Conservation (phyloP, 1,140 invertebrate genomes). For the Zaprionus gabonicus region DNA sequence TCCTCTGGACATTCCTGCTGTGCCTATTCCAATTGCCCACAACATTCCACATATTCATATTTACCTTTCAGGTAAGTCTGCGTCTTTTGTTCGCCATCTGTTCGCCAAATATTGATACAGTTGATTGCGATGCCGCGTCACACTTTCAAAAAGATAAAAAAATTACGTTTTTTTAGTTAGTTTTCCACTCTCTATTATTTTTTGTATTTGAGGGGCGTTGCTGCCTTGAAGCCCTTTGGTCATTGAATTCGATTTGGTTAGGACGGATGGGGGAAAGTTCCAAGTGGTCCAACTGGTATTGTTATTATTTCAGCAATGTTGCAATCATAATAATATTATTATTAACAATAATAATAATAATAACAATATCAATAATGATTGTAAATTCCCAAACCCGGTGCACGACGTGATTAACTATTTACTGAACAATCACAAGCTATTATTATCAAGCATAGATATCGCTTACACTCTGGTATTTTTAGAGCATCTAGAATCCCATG, state of each 20-base stretch:
- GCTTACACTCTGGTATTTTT: neutral
- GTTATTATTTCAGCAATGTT: neutral
- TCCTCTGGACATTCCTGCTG: constrained; percentile 88
- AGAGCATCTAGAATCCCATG: neutral
- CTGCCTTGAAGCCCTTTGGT: neutral
- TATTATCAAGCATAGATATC: neutral
- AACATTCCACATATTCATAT: constrained; percentile 82
- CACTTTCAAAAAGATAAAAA: constrained; percentile 29
- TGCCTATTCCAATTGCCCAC: constrained; percentile 86
- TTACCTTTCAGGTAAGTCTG: constrained; percentile 82
- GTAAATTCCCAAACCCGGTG: neutral
- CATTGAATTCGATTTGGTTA: neutral
- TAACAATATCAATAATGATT: neutral
- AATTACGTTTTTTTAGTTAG: constrained; percentile 22
- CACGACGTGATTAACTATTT: neutral
- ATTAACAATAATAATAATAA: neutral
- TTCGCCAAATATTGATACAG: constrained; percentile 64
- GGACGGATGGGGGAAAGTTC: neutral
- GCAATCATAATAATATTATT: neutral
- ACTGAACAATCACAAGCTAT: neutral
- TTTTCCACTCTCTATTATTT: constrained; percentile 1
- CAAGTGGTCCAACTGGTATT: neutral
- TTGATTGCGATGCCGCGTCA: constrained; percentile 54
- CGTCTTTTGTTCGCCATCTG: constrained; percentile 29
- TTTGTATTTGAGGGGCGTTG: neutral